Conservation (phyloP, 2,888 invertebrate species). For the Lochmaea crataegi region DNA sequence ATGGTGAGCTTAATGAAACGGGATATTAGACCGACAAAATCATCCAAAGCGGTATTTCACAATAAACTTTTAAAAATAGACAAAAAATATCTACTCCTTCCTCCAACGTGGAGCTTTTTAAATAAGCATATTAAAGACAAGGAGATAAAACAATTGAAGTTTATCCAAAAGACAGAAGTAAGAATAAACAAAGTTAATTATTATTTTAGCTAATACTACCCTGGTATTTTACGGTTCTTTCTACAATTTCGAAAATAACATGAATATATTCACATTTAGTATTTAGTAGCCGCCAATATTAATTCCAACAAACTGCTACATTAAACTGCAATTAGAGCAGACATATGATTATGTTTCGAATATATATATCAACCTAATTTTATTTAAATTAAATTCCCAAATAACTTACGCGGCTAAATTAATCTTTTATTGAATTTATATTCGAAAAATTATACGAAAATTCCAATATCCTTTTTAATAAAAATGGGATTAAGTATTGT, state of each 20-base stretch:
- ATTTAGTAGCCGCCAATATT: constrained; percentile 29
- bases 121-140: too few relatives aligned
- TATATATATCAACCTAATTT: constrained; percentile 38
- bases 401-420: constrained; percentile 30
- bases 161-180: too few relatives aligned
- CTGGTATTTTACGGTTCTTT: neutral
- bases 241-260: constrained; percentile 31
- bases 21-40: neutral
- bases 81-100: neutral
- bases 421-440: constrained; percentile 38
- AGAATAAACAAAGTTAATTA: neutral
- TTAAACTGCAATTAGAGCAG: constrained; percentile 39
- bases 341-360: constrained; percentile 30
- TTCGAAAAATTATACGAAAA: too few relatives aligned
- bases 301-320: constrained; percentile 36
- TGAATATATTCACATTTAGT: constrained; percentile 31
- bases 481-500: too few relatives aligned
- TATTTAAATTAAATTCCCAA: constrained; percentile 33
- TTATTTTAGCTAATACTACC: neutral
- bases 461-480: too few relatives aligned
- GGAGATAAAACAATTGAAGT: too few relatives aligned
- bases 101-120: too few relatives aligned
- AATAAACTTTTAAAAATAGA: neutral
- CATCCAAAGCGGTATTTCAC: neutral
- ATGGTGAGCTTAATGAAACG: constrained; percentile 5